A percentile compares a stretch with the other conserved stretches of the same genome.
Conservation (phyloP, 2,888 invertebrate genomes). For the Pollenia amentaria region DNA sequence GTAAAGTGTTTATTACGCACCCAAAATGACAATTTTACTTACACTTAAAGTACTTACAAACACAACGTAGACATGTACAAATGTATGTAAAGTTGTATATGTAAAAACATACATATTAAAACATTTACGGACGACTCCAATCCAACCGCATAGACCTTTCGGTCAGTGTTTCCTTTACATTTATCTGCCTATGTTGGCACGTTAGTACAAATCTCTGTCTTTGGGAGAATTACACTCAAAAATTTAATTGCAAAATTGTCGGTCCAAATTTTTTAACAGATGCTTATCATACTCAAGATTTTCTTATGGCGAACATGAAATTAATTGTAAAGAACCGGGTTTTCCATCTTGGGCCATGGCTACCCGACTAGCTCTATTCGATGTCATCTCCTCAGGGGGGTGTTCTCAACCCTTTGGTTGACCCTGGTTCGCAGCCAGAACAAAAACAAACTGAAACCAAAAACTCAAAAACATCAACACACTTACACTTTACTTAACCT, state of each 20-base stretch:
- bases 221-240: background rate
- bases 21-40: conserved; percentile 62
- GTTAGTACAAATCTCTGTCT: background rate
- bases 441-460: too few species aligned
- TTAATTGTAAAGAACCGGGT: too few species aligned
- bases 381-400: too few species aligned
- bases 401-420: too few species aligned
- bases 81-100: background rate
- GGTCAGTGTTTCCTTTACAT: conserved; percentile 42
- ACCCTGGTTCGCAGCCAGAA: too few species aligned
- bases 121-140: background rate
- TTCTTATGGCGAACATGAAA: too few species aligned
- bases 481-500: too few species aligned
- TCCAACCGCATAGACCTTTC: conserved; percentile 37
- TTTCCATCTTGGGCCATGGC: too few species aligned
- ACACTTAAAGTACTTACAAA: conserved; percentile 48
- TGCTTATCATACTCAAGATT: too few species aligned
- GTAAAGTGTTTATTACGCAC: conserved; percentile 59
- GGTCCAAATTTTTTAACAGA: too few species aligned
- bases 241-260: background rate
- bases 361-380: too few species aligned
- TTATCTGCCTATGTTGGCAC: background rate
- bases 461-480: too few species aligned
- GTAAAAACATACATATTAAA: background rate
- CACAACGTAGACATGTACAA: background rate